phyloP scores from a whole-genome alignment of 2,888 invertebrate species.

The Eilema sororculum region DNA sequence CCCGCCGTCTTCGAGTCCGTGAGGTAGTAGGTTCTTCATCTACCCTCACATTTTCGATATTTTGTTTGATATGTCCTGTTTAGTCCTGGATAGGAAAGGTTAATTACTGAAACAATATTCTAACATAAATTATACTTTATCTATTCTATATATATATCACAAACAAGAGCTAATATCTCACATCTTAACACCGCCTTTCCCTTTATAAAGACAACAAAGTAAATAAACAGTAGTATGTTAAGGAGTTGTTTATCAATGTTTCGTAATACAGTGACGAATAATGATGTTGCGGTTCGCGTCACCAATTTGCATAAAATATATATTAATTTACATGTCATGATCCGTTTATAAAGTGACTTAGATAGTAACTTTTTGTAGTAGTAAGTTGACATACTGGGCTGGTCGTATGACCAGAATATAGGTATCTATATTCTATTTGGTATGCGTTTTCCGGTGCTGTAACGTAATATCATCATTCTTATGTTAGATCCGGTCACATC shows the following conservation, averaged over 20 bases:
- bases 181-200: background rate
- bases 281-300: constrained; percentile 5
- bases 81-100: no score
- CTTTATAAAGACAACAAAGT: background rate
- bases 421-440: background rate
- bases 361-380: background rate
- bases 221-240: background rate
- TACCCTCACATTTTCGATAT: no score
- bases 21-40: no score
- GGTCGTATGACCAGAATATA: no score
- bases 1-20: no score
- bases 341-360: background rate
- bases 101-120: no score
- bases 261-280: constrained; percentile 6
- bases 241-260: constrained; percentile 12
- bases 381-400: no score
- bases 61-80: no score
- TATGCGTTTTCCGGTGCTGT: background rate
- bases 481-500: no score
- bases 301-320: constrained; percentile 14
- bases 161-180: background rate
- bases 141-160: background rate
- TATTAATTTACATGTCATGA: constrained; percentile 15
- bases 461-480: background rate
- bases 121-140: background rate